These are phyloP conservation scores for Dusona sp. DNA, from an alignment of 2,888 invertebrate species.

Conservation along the genomic window DNA sequence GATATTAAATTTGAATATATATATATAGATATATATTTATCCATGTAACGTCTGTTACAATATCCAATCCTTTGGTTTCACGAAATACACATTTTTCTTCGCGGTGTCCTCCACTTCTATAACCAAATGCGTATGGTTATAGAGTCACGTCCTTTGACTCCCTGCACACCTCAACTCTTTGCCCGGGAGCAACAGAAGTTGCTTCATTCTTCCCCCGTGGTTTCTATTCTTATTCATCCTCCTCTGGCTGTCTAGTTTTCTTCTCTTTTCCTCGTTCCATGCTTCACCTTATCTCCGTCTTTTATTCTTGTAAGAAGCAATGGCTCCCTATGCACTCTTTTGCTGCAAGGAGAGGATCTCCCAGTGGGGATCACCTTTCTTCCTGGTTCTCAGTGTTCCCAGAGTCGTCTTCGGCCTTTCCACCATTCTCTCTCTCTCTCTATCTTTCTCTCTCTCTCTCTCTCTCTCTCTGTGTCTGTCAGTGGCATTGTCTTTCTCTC, in stretches of 20 bases:
- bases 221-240: neutral
- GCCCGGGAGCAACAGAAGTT: conserved; percentile 39
- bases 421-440: neutral
- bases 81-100: conserved; percentile 49
- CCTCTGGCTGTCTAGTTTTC: conserved; percentile 17
- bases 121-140: conserved; percentile 45
- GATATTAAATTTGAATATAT: conserved; percentile 1
- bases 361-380: conserved; percentile 37
- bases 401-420: neutral
- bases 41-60: neutral
- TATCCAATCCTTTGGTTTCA: conserved; percentile 25
- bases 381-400: conserved; percentile 5
- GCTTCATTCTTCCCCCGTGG: conserved; percentile 21
- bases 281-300: conserved; percentile 12
- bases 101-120: conserved; percentile 19
- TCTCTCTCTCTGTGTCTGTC: conserved; percentile 2
- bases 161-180: conserved; percentile 33
- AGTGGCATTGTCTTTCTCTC: conserved; percentile 28
- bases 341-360: conserved; percentile 20
- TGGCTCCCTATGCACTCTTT: conserved; percentile 27
- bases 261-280: neutral
- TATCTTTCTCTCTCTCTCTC: neutral
- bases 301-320: conserved; percentile 18
- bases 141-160: conserved; percentile 54
- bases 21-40: neutral